Evolutionary conservation across 2,888 invertebrate species (phyloP).

Genomic region (Stratiomys singularior): DNA sequence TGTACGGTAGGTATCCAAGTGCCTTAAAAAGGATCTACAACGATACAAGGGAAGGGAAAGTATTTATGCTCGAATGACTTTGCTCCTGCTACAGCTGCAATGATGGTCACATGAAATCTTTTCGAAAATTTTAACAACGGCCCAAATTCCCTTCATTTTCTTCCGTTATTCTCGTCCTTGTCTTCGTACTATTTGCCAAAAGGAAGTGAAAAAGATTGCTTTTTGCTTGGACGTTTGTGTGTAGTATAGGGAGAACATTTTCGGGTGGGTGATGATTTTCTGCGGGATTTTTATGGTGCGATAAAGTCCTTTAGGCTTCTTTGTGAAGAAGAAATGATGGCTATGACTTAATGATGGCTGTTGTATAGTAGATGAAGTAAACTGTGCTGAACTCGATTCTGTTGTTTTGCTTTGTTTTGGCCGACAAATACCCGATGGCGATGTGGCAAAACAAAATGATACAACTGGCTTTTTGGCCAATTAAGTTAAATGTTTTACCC

Average conservation of each 20-base stretch:
- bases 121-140: neutral
- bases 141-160: neutral
- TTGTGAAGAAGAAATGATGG: conserved; percentile 5
- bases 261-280: conserved; percentile 9
- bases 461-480: conserved; percentile 36
- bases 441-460: neutral
- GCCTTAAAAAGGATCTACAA: neutral
- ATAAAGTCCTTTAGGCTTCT: conserved; percentile 24
- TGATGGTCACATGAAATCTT: neutral
- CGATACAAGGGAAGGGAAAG: neutral
- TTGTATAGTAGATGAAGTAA: neutral
- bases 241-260: neutral
- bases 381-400: neutral
- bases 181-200: conserved; percentile 33
- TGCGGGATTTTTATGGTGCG: conserved; percentile 30
- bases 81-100: neutral
- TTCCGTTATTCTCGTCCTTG: conserved; percentile 7
- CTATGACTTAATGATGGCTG: conserved; percentile 5
- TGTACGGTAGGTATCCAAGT: conserved; percentile 11
- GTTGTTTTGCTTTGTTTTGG: too few species aligned
- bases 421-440: too few species aligned
- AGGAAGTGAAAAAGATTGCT: conserved; percentile 40
- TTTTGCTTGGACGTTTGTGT: neutral
- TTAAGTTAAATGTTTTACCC: conserved; percentile 39
- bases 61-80: conserved; percentile 1